Conservation (phyloP, 2,797 vertebrate genomes). For the Gymnodraco acuticeps region DNA sequence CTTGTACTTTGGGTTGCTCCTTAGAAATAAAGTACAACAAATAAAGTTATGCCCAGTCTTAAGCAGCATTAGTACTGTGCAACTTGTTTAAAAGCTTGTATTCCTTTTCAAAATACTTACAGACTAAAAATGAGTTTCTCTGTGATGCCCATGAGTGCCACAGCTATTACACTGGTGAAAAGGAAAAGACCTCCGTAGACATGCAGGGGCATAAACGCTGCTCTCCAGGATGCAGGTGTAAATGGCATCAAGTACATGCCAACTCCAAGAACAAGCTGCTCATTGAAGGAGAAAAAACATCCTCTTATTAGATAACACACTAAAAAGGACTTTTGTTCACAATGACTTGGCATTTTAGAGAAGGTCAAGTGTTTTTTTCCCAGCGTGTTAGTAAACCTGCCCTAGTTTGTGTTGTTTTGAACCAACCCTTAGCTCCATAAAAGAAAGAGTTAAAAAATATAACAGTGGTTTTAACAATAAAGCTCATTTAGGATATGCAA, state of each 20-base stretch:
- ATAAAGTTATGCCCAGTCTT: neutral
- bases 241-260: slow-evolving; percentile 90
- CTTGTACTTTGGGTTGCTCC: slow-evolving; percentile 83
- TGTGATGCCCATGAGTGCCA: slow-evolving; percentile 93
- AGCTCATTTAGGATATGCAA: neutral
- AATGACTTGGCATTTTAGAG: slow-evolving; percentile 20
- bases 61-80: neutral
- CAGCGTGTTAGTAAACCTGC: neutral
- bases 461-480: neutral
- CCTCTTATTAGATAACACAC: slow-evolving; percentile 17
- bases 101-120: slow-evolving; percentile 85
- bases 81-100: neutral
- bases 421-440: neutral
- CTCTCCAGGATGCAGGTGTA: slow-evolving; percentile 85
- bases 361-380: neutral
- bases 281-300: slow-evolving; percentile 43
- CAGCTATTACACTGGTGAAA: slow-evolving; percentile 89
- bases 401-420: neutral
- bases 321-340: slow-evolving; percentile 20
- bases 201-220: slow-evolving; percentile 90
- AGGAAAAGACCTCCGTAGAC: slow-evolving; percentile 90
- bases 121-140: slow-evolving; percentile 93
- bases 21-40: slow-evolving; percentile 49
- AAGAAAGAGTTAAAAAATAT: neutral
- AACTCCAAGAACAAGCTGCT: slow-evolving; percentile 90